Conservation (phyloP, 1,140 invertebrate species). For the Vollenhovia emeryi region DNA sequence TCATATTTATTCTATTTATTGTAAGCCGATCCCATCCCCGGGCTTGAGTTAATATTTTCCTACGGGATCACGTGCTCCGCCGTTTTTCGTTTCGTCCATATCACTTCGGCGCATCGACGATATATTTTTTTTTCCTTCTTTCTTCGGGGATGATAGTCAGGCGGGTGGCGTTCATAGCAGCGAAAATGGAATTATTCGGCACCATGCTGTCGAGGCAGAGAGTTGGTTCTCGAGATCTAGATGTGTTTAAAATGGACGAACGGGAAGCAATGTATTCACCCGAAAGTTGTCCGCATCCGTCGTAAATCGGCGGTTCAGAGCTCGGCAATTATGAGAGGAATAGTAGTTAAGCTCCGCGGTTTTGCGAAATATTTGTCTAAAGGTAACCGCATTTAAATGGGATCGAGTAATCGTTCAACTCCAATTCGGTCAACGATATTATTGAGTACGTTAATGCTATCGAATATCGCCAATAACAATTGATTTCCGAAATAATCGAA, state of each 20-base stretch:
- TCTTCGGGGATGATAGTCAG: neutral
- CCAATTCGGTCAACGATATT: conserved; percentile 37
- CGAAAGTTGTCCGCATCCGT: conserved; percentile 24
- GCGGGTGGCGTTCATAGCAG: conserved; percentile 25
- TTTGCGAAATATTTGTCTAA: conserved; percentile 54
- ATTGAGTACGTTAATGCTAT: conserved; percentile 32
- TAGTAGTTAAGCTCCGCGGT: conserved; percentile 51
- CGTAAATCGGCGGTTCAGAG: conserved; percentile 30
- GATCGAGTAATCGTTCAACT: conserved; percentile 40
- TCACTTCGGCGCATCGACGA: conserved; percentile 49
- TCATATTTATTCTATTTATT: conserved; percentile 79
- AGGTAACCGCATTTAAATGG: conserved; percentile 55
- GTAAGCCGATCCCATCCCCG: conserved; percentile 71
- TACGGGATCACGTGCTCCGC: conserved; percentile 63
- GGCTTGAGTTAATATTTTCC: conserved; percentile 75
- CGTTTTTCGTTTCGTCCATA: conserved; percentile 57
- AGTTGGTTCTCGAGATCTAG: neutral
- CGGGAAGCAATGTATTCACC: conserved; percentile 3
- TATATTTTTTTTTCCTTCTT: conserved; percentile 38
- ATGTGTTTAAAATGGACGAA: conserved; percentile 20
- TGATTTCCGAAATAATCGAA: conserved; percentile 39
- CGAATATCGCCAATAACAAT: neutral
- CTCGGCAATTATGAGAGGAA: conserved; percentile 39
- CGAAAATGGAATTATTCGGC: conserved; percentile 46
- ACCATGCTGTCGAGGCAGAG: neutral